Percentiles rank a stretch among this genome's conserved stretches.
Evolutionary conservation across 2,113 vertebrate genomes (phyloP).

Genomic region (Plecotus auritus): DNA sequence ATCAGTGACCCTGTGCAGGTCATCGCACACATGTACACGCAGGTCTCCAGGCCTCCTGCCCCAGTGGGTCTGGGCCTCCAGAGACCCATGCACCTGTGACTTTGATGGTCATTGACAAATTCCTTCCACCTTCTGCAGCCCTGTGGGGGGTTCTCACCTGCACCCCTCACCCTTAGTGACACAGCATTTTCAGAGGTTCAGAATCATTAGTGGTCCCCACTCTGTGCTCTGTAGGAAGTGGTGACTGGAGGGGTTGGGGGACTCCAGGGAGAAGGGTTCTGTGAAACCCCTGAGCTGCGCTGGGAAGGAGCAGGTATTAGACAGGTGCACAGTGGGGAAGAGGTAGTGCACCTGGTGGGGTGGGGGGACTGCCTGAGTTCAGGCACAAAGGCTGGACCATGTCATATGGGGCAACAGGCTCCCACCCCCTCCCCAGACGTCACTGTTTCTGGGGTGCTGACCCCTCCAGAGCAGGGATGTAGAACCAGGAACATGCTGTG

Average conservation of each 20-base stretch:
- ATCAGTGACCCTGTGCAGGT: accelerated
- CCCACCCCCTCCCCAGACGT: too few species aligned
- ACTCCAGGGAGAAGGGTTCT: not conserved
- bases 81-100: accelerated
- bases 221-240: not conserved
- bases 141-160: not conserved
- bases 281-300: not conserved
- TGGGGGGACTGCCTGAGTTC: accelerated
- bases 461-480: too few species aligned
- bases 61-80: accelerated
- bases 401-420: accelerated
- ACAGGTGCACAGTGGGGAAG: too few species aligned
- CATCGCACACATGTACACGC: accelerated
- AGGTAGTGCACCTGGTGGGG: accelerated
- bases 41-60: not conserved
- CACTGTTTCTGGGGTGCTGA: accelerated
- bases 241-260: not conserved
- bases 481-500: accelerated
- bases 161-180: not conserved
- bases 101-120: accelerated
- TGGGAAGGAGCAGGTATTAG: not conserved
- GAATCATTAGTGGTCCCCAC: not conserved
- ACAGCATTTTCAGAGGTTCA: accelerated
- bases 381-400: accelerated
- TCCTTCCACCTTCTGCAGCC: not conserved